These are phyloP conservation scores for Thumatha senex DNA, from an alignment of 2,888 invertebrate genomes.

Conservation along the genomic window DNA sequence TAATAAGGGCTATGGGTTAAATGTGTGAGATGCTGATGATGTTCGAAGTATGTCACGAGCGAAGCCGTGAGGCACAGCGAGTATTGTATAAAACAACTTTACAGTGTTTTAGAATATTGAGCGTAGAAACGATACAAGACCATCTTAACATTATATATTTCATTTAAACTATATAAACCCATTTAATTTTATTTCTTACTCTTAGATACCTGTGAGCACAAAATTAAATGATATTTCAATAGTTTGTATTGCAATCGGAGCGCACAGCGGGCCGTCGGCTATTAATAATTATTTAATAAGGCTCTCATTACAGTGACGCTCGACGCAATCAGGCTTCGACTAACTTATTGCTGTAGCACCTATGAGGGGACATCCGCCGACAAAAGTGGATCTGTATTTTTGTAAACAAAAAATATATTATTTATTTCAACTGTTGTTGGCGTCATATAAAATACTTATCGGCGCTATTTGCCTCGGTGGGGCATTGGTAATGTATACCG, in stretches of 20 bases:
- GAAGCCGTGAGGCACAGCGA: too few relatives aligned
- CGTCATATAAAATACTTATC: too few relatives aligned
- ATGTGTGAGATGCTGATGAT: too few relatives aligned
- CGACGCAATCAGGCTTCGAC: slow-evolving; percentile 43
- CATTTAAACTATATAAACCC: slow-evolving; percentile 3
- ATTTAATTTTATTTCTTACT: not conserved
- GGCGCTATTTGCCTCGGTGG: too few relatives aligned
- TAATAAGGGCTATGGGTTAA: too few relatives aligned
- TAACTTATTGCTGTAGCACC: slow-evolving; percentile 43
- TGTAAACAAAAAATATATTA: not conserved
- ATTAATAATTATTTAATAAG: slow-evolving; percentile 72
- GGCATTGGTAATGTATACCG: too few relatives aligned
- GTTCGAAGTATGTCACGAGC: too few relatives aligned
- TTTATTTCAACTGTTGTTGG: not conserved
- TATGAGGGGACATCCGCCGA: slow-evolving; percentile 14
- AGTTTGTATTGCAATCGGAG: slow-evolving; percentile 48
- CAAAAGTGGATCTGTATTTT: slow-evolving; percentile 17
- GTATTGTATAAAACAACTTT: too few relatives aligned
- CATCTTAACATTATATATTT: not conserved
- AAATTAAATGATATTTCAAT: slow-evolving; percentile 50
- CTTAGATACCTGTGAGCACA: slow-evolving; percentile 11
- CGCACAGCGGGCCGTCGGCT: slow-evolving; percentile 58
- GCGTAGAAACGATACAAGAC: slow-evolving; percentile 8
- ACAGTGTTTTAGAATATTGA: too few relatives aligned
- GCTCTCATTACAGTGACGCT: slow-evolving; percentile 54